Percentiles rank a stretch among this genome's conserved stretches.
Conservation (phyloP, 2,888 invertebrate species). For the Chloroclystis v-ata region DNA sequence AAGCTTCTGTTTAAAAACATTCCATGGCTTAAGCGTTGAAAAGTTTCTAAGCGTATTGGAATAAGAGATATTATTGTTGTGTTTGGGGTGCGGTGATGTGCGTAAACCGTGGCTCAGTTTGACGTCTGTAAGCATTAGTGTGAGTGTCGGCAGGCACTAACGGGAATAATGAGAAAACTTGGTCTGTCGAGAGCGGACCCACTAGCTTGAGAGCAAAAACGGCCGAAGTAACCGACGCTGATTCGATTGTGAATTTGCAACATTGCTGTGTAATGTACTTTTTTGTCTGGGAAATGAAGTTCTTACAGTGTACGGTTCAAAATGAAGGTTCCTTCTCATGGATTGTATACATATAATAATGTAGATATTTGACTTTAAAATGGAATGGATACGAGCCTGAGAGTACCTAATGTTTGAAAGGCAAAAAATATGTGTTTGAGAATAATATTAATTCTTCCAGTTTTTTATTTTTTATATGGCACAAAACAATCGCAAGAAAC, state of each 20-base stretch:
- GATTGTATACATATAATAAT: no score
- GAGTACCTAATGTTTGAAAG: no score
- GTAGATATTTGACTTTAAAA: no score
- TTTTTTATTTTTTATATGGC: not conserved
- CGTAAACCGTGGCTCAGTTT: constrained; percentile 51
- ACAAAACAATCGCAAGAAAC: constrained; percentile 22
- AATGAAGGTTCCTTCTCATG: no score
- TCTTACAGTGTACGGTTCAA: not conserved
- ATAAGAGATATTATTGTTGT: constrained; percentile 39
- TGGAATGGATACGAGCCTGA: no score
- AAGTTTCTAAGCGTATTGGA: constrained; percentile 52
- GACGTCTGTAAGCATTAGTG: constrained; percentile 52
- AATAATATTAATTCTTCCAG: no score
- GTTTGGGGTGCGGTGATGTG: constrained; percentile 35
- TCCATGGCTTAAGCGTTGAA: constrained; percentile 39
- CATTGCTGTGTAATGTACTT: constrained; percentile 20
- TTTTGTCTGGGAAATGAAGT: constrained; percentile 7
- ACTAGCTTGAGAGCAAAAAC: constrained; percentile 42
- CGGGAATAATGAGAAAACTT: constrained; percentile 74
- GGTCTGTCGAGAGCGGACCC: constrained; percentile 46
- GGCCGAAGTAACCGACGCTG: constrained; percentile 41
- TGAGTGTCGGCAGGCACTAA: constrained; percentile 54
- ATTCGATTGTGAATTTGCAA: constrained; percentile 42
- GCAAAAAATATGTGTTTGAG: not conserved
- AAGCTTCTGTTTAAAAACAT: constrained; percentile 60